Conservation (phyloP, 2,113 vertebrate species). For the Bujurquina vittata region DNA sequence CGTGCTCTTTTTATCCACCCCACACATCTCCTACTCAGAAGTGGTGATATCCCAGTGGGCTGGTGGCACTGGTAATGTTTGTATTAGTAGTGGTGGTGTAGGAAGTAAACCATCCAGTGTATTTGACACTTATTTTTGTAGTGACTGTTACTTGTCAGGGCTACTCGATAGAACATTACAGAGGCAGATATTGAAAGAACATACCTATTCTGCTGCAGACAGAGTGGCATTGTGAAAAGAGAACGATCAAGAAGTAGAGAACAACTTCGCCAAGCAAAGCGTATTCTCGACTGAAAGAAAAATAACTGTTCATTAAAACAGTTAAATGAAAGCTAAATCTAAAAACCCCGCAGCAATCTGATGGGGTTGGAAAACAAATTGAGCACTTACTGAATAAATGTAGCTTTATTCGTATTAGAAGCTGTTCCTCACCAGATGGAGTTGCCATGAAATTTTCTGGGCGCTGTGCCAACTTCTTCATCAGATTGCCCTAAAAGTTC, state of each 20-base stretch:
- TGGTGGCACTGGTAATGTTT: constrained; percentile 17
- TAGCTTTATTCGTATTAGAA: neutral
- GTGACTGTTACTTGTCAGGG: neutral
- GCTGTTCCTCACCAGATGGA: neutral
- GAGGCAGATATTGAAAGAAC: neutral
- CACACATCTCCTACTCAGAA: neutral
- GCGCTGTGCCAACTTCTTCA: neutral
- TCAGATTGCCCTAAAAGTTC: neutral
- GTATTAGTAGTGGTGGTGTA: neutral
- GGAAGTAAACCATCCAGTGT: constrained; percentile 26
- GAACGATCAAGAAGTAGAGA: neutral
- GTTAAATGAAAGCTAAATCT: neutral
- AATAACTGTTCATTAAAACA: neutral
- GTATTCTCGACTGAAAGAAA: neutral
- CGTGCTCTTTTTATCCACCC: neutral
- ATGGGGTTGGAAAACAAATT: neutral
- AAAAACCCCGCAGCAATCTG: neutral
- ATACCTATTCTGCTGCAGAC: neutral
- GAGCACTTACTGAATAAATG: neutral
- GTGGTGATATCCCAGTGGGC: neutral
- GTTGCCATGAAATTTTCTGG: neutral
- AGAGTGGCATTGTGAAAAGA: neutral
- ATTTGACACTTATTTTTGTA: neutral
- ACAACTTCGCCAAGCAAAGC: neutral
- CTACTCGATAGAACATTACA: neutral